phyloP scores from a whole-genome alignment of 2,888 invertebrate species.

The Tridacna gigas region DNA sequence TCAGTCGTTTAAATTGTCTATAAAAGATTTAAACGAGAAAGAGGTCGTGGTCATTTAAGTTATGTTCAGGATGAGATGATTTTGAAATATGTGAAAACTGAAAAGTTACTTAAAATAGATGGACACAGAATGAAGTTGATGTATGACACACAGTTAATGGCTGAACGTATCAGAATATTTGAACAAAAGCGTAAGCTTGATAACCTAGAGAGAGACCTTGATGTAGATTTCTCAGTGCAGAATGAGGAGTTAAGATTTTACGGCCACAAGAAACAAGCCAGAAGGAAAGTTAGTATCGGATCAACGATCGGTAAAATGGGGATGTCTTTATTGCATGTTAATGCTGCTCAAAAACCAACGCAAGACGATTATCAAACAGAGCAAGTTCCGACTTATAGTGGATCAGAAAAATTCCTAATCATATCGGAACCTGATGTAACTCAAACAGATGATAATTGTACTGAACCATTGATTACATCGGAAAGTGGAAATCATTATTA shows the following conservation, averaged over 20 bases:
- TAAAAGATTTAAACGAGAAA: slow-evolving; percentile 49
- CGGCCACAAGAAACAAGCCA: slow-evolving; percentile 6
- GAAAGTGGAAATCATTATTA: not conserved
- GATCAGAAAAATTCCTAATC: not conserved
- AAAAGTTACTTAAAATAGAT: slow-evolving; percentile 47
- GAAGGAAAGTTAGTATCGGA: slow-evolving; percentile 12
- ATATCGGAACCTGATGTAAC: not conserved
- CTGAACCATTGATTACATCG: not conserved
- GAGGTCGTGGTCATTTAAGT: slow-evolving; percentile 39
- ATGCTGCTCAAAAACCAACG: slow-evolving; percentile 2
- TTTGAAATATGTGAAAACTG: slow-evolving; percentile 46
- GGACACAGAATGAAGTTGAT: slow-evolving; percentile 42
- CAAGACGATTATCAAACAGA: not conserved
- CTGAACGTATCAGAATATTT: slow-evolving; percentile 27
- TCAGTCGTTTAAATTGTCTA: no score
- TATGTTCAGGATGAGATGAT: slow-evolving; percentile 53
- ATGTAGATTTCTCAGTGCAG: slow-evolving; percentile 16
- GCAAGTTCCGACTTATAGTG: not conserved
- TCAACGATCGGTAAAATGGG: slow-evolving; percentile 45
- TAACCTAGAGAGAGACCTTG: slow-evolving; percentile 41
- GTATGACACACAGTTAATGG: slow-evolving; percentile 38
- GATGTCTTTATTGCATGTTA: slow-evolving; percentile 36
- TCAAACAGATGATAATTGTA: not conserved
- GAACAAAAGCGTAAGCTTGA: slow-evolving; percentile 40
- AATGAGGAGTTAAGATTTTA: not conserved